Evolutionary conservation across 1,140 invertebrate species (phyloP), one percentile per base, ranked within the genome.

Genomic region (Contarinia nasturtii): DNA sequence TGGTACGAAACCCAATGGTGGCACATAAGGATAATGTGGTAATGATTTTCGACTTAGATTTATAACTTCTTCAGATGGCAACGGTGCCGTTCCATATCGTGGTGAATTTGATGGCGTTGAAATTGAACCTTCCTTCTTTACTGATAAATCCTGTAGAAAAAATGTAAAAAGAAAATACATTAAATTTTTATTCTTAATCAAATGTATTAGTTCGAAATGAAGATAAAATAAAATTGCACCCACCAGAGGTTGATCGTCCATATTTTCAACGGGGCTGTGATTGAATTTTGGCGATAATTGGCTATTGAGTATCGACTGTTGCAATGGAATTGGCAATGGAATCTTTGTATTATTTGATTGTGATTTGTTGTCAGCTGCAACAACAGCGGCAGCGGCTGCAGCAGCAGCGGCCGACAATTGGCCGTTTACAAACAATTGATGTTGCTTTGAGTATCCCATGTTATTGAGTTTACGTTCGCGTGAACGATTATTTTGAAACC

Each of bases 401-500:
- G 27, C 27, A 27, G 27, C 27, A 27, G 27, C 27, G 27, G 47
- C 17, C 7, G 4, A 27, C 36, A 18, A 37, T 22, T 7, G 14
- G 17, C 14, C n/a, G 44, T n/a, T 43, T 34, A 14, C 18, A 44
- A 27, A 27, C 4, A 27, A 15, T 44, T 51, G 11, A 20, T 36
- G 17, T 49, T 44, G 5, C 34, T 34, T 36, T 27, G 21, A 18
- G 18, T 27, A 34, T 14, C 33, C 43, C 17, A 21, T 48, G 14
- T 56, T 57, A 18, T 67, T 72, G 57, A 73, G 79, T 51, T 87
- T 72, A 22, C 90, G 75, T 58, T 94, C 89, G 33, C 92, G 74
- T 0, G 92, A 93, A 46, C 93, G 74, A 54, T 88, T 92, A 65
- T 98, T 97, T 70, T 98, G 94, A 63, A 98, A 98, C 93, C 94